These are phyloP conservation scores for Cromileptes altivelis DNA, from an alignment of 2,113 vertebrate genomes.

Conservation along the genomic window DNA sequence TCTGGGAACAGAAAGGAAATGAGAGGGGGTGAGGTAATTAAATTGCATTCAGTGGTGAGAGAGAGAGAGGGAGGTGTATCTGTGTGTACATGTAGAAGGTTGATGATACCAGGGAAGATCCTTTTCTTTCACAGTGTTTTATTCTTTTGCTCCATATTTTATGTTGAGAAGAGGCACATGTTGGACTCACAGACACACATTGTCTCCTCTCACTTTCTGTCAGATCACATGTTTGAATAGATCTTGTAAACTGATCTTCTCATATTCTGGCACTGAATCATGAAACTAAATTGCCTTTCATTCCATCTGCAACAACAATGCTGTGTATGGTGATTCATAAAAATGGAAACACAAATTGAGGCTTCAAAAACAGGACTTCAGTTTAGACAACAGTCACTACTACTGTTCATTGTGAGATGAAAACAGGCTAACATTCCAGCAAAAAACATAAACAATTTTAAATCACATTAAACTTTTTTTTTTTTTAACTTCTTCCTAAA, in stretches of 20 bases:
- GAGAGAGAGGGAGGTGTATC: not conserved
- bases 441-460: too few species aligned
- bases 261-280: not conserved
- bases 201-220: not conserved
- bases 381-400: too few species aligned
- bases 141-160: not conserved
- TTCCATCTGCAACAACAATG: not conserved
- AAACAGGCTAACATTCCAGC: too few species aligned
- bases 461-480: too few species aligned
- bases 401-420: too few species aligned
- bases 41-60: conserved; percentile 47
- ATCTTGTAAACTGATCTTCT: not conserved
- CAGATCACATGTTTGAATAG: not conserved
- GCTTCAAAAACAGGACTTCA: too few species aligned
- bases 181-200: not conserved
- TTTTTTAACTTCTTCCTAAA: too few species aligned
- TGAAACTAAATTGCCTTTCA: not conserved
- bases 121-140: not conserved
- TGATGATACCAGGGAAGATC: conserved; percentile 6
- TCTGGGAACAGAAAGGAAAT: conserved; percentile 54
- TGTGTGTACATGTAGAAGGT: not conserved
- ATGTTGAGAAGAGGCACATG: not conserved
- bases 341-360: too few species aligned
- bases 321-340: not conserved
- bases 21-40: conserved; percentile 61